These are phyloP conservation scores for Coptotermes formosanus DNA, from an alignment of 1,140 invertebrate genomes.

Conservation along the genomic window DNA sequence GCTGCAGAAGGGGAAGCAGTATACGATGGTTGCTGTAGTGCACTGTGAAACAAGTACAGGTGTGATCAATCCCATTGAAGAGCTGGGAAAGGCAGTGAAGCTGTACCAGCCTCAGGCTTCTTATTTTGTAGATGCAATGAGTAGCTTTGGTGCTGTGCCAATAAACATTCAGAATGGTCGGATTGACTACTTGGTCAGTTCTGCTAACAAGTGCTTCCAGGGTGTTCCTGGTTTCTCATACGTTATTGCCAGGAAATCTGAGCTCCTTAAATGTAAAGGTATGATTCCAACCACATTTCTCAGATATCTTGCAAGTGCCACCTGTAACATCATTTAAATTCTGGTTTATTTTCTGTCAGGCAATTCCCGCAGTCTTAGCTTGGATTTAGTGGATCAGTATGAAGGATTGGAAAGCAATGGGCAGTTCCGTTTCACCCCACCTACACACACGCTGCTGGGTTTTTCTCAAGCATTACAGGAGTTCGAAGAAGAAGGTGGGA, in stretches of 20 bases:
- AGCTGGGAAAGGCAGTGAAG: constrained; percentile 48
- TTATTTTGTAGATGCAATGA: constrained; percentile 57
- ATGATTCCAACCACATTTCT: neutral
- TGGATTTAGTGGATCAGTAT: constrained; percentile 53
- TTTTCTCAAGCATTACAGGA: constrained; percentile 50
- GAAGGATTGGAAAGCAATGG: constrained; percentile 47
- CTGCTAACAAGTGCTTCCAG: constrained; percentile 55
- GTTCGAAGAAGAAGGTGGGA: constrained; percentile 49
- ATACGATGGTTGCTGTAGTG: constrained; percentile 47
- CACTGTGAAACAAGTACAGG: constrained; percentile 56
- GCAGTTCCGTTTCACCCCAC: constrained; percentile 56
- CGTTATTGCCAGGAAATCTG: constrained; percentile 46
- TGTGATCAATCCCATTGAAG: constrained; percentile 50
- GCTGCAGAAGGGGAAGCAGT: constrained; percentile 21
- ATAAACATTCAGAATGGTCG: constrained; percentile 42
- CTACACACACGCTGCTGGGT: constrained; percentile 53
- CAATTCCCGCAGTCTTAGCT: constrained; percentile 38
- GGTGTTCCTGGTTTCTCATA: constrained; percentile 55
- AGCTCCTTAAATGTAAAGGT: constrained; percentile 50
- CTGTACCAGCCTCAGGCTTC: constrained; percentile 41
- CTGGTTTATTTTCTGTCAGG: constrained; percentile 22
- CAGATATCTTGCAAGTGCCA: too few relatives aligned
- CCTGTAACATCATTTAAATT: neutral
- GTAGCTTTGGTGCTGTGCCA: constrained; percentile 54
- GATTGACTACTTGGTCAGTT: constrained; percentile 52